Evolutionary conservation across 2,113 vertebrate genomes (phyloP).

Genomic region (Eudyptes chrysolophus): DNA sequence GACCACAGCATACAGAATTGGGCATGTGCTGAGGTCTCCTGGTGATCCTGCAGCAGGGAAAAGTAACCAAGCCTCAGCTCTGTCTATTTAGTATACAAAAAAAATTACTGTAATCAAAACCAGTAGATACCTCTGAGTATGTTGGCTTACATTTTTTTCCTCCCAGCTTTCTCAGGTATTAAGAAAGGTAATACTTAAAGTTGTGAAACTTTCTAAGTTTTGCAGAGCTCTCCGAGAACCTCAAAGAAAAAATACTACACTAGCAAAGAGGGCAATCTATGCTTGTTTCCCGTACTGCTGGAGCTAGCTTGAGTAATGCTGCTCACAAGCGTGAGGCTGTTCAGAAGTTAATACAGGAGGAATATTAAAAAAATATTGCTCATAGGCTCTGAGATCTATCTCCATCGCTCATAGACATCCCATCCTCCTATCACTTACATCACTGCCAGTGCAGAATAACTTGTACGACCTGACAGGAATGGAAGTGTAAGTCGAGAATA

Average conservation of each 20-base stretch:
- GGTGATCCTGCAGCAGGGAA: background rate
- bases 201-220: background rate
- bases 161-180: background rate
- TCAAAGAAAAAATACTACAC: background rate
- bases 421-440: background rate
- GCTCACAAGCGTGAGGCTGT: background rate
- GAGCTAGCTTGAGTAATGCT: background rate
- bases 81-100: background rate
- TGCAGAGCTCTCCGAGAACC: background rate
- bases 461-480: background rate
- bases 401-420: background rate
- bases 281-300: background rate
- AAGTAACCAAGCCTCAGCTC: background rate
- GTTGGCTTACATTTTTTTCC: background rate
- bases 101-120: background rate
- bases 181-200: background rate
- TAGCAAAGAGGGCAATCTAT: background rate
- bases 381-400: background rate
- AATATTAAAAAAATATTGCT: background rate
- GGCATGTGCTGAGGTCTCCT: background rate
- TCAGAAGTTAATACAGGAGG: background rate
- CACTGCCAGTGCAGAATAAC: background rate
- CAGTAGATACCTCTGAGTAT: background rate
- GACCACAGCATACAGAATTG: accelerated
- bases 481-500: background rate